Evolutionary conservation across 2,888 invertebrate species (phyloP).

Genomic region (Hipparchia sbordonii): DNA sequence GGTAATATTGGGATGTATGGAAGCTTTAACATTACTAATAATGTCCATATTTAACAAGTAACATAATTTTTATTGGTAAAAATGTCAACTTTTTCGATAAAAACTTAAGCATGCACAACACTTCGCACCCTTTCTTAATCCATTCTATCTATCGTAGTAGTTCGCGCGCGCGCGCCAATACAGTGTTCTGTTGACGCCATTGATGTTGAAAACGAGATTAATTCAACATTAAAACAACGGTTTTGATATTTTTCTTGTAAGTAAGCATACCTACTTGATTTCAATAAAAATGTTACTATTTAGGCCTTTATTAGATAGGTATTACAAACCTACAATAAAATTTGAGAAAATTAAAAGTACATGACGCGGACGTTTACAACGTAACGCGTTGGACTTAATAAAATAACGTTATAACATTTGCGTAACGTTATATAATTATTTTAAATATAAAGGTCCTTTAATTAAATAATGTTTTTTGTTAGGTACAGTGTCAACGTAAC

Average conservation of each 20-base stretch:
- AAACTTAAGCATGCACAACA: not conserved
- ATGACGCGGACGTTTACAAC: too few relatives aligned
- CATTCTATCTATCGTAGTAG: not conserved
- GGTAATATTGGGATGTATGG: too few relatives aligned
- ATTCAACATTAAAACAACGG: not conserved
- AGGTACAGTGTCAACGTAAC: slow-evolving; percentile 8
- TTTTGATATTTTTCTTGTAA: slow-evolving; percentile 12
- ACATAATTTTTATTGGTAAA: too few relatives aligned
- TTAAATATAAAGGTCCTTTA: too few relatives aligned
- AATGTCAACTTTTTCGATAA: not conserved
- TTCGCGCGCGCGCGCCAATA: slow-evolving; percentile 9
- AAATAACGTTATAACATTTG: not conserved
- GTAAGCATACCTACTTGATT: not conserved
- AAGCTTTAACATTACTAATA: too few relatives aligned
- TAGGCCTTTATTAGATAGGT: too few relatives aligned
- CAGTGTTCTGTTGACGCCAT: not conserved
- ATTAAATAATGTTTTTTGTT: slow-evolving; percentile 1
- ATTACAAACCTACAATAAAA: too few relatives aligned
- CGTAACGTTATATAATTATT: not conserved
- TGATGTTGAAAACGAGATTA: not conserved
- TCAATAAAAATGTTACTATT: not conserved
- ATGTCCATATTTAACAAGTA: too few relatives aligned
- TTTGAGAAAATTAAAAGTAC: too few relatives aligned
- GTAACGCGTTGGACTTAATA: too few relatives aligned
- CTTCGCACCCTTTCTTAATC: not conserved